A percentile compares a stretch with the other conserved stretches of the same genome.
Conservation (phyloP, 2,113 vertebrate species). For the Gymnocephalus cernua region DNA sequence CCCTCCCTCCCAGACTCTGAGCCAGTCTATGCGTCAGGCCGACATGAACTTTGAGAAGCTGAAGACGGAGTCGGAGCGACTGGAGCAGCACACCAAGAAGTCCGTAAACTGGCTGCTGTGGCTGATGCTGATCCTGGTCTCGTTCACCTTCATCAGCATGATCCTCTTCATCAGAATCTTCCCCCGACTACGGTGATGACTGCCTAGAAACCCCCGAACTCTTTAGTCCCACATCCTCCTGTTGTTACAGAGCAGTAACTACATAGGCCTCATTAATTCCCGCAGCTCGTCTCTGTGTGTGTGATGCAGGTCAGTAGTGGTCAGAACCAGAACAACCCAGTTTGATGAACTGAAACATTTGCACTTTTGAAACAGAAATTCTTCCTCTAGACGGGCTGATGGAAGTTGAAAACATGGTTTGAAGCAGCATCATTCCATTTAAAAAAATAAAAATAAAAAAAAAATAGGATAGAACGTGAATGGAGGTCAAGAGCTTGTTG, state of each 20-base stretch:
- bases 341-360: conserved; percentile 26
- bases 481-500: not conserved
- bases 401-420: conserved; percentile 22
- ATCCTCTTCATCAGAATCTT: conserved; percentile 98
- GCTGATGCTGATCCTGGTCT: conserved; percentile 96
- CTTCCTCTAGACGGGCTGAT: conserved; percentile 1
- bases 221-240: conserved; percentile 3
- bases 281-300: conserved; percentile 21
- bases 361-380: conserved; percentile 35
- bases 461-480: not conserved
- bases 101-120: conserved; percentile 98
- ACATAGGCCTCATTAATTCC: conserved; percentile 20
- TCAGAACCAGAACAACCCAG: conserved; percentile 18
- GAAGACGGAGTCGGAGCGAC: conserved; percentile 93
- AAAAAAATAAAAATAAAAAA: no score
- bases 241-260: conserved; percentile 28
- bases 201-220: conserved; percentile 33
- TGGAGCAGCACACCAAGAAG: conserved; percentile 97
- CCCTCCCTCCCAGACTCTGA: conserved; percentile 86
- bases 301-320: conserved; percentile 16
- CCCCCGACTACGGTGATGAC: conserved; percentile 91
- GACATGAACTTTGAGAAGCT: conserved; percentile 97
- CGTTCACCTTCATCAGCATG: conserved; percentile 97
- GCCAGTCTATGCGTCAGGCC: conserved; percentile 93
- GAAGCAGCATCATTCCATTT: conserved; percentile 24